Conservation (phyloP, 2,113 vertebrate species). For the Microtus richardsoni region DNA sequence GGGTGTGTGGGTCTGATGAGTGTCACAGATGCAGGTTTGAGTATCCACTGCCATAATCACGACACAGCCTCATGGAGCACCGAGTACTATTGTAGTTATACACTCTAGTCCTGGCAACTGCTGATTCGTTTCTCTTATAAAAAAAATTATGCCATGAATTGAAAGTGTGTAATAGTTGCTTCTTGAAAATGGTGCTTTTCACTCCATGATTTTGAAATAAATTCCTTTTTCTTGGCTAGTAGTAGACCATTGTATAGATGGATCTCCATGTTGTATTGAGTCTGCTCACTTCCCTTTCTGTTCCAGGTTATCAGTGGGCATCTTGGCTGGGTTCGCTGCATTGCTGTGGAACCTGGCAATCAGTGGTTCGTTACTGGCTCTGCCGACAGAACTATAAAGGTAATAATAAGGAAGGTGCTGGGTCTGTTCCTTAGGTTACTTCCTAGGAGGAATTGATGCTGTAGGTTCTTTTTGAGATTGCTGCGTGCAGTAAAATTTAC, state of each 20-base stretch:
- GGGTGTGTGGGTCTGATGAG: background rate
- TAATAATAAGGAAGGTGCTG: conserved; percentile 77
- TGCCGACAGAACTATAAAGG: conserved; percentile 99
- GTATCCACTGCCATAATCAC: background rate
- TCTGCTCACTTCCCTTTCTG: background rate
- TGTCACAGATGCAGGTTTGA: background rate
- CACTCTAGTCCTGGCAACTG: background rate
- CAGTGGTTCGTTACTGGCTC: conserved; percentile 99
- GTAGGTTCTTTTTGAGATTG: background rate
- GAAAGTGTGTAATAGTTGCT: background rate
- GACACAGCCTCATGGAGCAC: background rate
- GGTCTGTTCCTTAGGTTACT: background rate
- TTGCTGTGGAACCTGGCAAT: conserved; percentile 98
- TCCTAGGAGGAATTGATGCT: background rate
- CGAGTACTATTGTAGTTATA: background rate
- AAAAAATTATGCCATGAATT: background rate
- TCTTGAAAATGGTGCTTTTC: background rate
- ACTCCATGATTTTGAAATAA: background rate
- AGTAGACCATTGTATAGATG: background rate
- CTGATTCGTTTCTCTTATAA: background rate
- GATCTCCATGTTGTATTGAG: background rate
- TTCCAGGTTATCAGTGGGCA: conserved; percentile 98
- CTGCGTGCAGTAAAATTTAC: background rate
- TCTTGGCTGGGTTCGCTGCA: conserved; percentile 97
- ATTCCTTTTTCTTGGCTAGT: background rate